These are phyloP conservation scores for Ophion ventricosus DNA, from an alignment of 2,888 invertebrate genomes.

Conservation along the genomic window DNA sequence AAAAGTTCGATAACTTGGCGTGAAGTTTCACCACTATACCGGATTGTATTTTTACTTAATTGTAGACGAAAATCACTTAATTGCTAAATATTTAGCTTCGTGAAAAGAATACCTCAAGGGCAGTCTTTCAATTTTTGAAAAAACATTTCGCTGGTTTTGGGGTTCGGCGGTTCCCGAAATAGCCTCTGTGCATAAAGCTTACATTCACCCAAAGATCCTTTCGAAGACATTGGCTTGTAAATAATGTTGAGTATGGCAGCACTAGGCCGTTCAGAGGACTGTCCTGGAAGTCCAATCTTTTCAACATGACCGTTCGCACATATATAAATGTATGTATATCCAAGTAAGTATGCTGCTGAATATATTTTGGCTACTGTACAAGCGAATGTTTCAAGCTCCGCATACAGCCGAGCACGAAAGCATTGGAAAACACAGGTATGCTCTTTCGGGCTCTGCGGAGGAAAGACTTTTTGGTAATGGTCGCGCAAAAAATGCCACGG, in stretches of 20 bases:
- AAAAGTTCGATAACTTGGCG: no score
- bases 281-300: neutral
- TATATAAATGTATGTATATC: neutral
- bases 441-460: neutral
- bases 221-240: neutral
- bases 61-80: no score
- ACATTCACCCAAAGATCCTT: neutral
- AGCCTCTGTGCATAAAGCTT: neutral
- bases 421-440: conserved; percentile 29
- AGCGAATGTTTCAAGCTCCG: conserved; percentile 39
- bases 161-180: neutral
- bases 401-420: conserved; percentile 8
- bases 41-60: no score
- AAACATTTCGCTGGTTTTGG: neutral
- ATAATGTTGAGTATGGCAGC: neutral
- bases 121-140: neutral
- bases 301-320: neutral
- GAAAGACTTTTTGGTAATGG: conserved; percentile 43
- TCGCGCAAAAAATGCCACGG: conserved; percentile 18
- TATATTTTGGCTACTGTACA: conserved; percentile 50
- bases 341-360: conserved; percentile 16
- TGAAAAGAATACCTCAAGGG: no score
- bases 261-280: neutral
- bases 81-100: no score
- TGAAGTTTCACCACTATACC: no score